Percentiles rank a stretch among this genome's conserved stretches.
These are phyloP conservation scores for Neosalanx taihuensis DNA, from an alignment of 2,797 vertebrate species.

Conservation along the genomic window DNA sequence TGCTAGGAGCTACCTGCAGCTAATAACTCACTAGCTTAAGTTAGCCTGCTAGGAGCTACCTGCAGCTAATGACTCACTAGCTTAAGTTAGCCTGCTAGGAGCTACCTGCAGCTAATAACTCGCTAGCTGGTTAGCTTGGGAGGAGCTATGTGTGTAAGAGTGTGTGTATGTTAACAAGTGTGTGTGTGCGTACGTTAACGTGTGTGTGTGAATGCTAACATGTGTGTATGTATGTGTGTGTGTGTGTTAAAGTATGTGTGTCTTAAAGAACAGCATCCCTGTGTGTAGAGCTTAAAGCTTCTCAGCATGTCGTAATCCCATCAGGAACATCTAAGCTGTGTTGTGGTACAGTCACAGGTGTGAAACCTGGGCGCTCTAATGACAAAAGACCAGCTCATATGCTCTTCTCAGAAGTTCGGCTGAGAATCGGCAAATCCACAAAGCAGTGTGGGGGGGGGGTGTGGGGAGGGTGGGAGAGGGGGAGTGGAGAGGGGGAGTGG, in stretches of 20 bases:
- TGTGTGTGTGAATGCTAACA: too few species aligned
- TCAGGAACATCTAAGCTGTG: background rate
- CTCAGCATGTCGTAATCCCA: background rate
- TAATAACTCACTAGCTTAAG: too few species aligned
- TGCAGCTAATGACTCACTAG: too few species aligned
- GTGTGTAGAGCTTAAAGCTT: background rate
- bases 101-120: too few species aligned
- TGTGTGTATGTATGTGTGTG: too few species aligned
- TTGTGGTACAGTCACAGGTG: background rate
- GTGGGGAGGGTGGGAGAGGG: background rate
- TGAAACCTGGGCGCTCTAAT: constrained; percentile 1
- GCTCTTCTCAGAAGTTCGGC: background rate
- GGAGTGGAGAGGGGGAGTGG: background rate
- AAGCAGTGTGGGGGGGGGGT: background rate
- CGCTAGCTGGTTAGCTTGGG: too few species aligned
- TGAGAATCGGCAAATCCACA: too few species aligned
- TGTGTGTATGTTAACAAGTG: too few species aligned
- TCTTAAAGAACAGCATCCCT: background rate
- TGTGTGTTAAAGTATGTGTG: background rate
- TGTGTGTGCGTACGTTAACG: background rate
- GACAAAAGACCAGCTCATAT: background rate
- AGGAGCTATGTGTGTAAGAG: background rate
- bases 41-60: too few species aligned
- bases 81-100: too few species aligned
- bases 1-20: too few species aligned